A percentile compares a stretch with the other conserved stretches of the same genome.
phyloP scores from a whole-genome alignment of 1,140 invertebrate species.

The Pseudobourletiella spinata region DNA sequence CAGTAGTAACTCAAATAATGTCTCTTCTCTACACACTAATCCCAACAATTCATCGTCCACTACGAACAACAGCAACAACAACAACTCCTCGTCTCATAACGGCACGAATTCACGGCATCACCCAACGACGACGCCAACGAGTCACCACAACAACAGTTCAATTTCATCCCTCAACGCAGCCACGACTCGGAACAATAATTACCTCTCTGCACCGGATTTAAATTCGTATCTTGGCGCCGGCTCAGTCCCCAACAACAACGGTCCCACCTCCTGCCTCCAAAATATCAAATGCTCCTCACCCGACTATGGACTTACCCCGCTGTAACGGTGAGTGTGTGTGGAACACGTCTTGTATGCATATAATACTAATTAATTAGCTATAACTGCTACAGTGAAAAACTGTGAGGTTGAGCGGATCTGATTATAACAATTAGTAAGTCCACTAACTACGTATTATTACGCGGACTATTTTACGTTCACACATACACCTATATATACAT shows the following conservation, averaged over 20 bases:
- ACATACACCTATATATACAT: too few species aligned
- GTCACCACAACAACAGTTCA: slow-evolving; percentile 28
- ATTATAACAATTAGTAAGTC: too few species aligned
- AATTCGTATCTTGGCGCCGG: slow-evolving; percentile 22
- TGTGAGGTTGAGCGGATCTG: too few species aligned
- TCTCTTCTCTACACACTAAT: too few species aligned
- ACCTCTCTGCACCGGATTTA: slow-evolving; percentile 28
- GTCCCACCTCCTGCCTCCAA: slow-evolving; percentile 16
- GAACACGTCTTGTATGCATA: too few species aligned
- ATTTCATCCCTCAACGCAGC: slow-evolving; percentile 19
- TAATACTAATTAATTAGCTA: too few species aligned
- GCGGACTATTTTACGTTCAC: too few species aligned
- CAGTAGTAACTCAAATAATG: slow-evolving; percentile 29
- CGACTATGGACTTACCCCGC: slow-evolving; percentile 61
- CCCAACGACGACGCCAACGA: too few species aligned
- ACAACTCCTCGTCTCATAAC: neutral
- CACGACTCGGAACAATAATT: slow-evolving; percentile 32
- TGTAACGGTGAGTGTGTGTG: slow-evolving; percentile 48
- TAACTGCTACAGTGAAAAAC: too few species aligned
- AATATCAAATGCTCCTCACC: slow-evolving; percentile 45
- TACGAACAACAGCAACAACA: neutral
- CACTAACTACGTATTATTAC: too few species aligned
- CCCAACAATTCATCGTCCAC: slow-evolving; percentile 3
- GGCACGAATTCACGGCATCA: neutral
- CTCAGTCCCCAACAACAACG: slow-evolving; percentile 6